These are phyloP conservation scores for Ia io DNA, from an alignment of 2,113 vertebrate species.

Conservation along the genomic window DNA sequence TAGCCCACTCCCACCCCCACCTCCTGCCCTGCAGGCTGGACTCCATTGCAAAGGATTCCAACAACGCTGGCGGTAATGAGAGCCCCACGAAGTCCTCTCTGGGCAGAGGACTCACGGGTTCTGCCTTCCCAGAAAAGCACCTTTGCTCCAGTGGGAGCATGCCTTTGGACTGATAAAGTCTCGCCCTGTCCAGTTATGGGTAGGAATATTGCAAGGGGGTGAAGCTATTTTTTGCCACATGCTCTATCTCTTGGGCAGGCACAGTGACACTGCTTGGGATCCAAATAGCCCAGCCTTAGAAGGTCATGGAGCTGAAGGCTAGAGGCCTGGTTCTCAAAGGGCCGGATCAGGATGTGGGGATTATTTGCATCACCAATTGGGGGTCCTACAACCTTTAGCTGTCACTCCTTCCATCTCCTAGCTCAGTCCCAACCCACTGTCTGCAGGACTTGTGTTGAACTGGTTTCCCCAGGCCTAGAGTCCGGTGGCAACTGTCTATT, in stretches of 20 bases:
- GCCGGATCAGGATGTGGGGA: neutral
- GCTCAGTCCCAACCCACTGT: neutral
- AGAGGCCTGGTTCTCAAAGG: neutral
- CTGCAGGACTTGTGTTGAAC: neutral
- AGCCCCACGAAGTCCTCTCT: conserved; percentile 20
- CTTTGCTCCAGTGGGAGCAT: conserved; percentile 63
- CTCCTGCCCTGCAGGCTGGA: conserved; percentile 43
- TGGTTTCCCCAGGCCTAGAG: conserved; percentile 2
- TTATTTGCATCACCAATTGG: neutral
- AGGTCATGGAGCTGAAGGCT: conserved; percentile 57
- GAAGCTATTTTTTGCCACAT: conserved; percentile 72
- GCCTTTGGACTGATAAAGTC: conserved; percentile 69
- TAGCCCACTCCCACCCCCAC: neutral
- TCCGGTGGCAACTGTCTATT: conserved; percentile 66
- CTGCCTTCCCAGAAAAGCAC: conserved; percentile 68
- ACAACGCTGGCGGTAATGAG: neutral
- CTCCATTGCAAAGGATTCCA: conserved; percentile 70
- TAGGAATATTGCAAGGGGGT: conserved; percentile 59
- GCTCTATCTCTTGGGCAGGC: conserved; percentile 51
- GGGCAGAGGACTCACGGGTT: conserved; percentile 50
- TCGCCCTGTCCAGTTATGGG: conserved; percentile 72
- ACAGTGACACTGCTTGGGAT: neutral
- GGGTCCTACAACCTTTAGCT: neutral
- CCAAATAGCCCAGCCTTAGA: conserved; percentile 54
- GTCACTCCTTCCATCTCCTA: neutral